Conservation (phyloP, 2,888 invertebrate species). For the Pyrgus malvae region DNA sequence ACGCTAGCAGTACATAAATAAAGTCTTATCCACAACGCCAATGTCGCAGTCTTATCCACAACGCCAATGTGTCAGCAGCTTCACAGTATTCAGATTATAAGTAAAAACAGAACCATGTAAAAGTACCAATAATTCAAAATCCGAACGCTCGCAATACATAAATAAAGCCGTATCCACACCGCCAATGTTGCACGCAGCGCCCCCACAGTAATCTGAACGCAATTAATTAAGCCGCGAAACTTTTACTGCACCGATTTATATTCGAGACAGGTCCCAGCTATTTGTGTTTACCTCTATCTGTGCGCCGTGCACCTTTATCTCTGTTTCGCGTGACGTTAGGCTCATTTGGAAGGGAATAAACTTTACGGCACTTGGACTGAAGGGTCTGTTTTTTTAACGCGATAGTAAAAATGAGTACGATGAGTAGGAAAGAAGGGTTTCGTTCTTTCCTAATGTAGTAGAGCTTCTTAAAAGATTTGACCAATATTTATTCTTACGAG, state of each 20-base stretch:
- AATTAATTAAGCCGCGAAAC: conserved; percentile 69
- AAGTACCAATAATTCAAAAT: no score
- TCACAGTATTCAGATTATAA: no score
- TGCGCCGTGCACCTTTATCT: conserved; percentile 42
- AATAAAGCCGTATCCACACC: conserved; percentile 14
- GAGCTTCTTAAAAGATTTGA: no score
- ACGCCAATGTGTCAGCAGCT: no score
- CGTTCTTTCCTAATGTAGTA: no score
- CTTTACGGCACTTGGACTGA: conserved; percentile 12
- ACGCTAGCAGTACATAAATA: background rate
- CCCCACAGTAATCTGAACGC: conserved; percentile 56
- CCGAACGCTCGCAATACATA: background rate
- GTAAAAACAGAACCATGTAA: no score
- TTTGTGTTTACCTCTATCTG: conserved; percentile 45
- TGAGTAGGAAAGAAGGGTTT: no score
- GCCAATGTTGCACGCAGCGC: conserved; percentile 23
- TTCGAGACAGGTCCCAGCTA: conserved; percentile 47
- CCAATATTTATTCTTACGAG: no score
- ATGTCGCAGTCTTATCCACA: no score
- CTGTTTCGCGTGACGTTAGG: conserved; percentile 29
- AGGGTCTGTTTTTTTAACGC: background rate
- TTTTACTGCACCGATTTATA: conserved; percentile 68
- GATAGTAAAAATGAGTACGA: no score
- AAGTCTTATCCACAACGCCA: conserved; percentile 17
- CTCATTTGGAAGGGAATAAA: conserved; percentile 26